These are phyloP conservation scores for Chaitophorus viminalis DNA, from an alignment of 2,888 invertebrate genomes.

Conservation along the genomic window DNA sequence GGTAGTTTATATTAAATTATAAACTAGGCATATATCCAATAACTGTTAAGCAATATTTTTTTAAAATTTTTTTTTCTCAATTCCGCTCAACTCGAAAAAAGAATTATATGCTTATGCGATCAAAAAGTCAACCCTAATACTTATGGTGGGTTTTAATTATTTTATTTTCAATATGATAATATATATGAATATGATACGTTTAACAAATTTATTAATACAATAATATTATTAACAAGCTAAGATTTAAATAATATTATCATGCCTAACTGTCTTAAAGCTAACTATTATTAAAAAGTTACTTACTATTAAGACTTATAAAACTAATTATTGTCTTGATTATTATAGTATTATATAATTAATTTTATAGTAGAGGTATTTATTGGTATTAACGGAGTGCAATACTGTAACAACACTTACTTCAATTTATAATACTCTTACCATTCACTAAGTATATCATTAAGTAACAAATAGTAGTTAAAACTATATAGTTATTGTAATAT, in stretches of 20 bases:
- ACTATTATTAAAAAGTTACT: conserved; percentile 20
- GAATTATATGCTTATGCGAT: background rate
- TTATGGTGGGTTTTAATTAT: background rate
- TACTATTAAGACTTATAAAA: conserved; percentile 29
- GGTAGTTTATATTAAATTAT: background rate
- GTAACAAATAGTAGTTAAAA: background rate
- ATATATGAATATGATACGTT: background rate
- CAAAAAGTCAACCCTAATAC: background rate
- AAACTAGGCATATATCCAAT: background rate
- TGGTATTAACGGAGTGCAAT: background rate
- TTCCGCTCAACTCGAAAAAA: background rate
- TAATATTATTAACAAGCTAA: conserved; percentile 34
- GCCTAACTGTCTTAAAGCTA: conserved; percentile 32
- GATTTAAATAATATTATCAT: conserved; percentile 13
- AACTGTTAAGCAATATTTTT: background rate
- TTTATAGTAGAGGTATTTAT: conserved; percentile 49
- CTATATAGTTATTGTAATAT: background rate
- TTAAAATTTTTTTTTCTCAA: background rate
- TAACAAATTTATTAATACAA: background rate
- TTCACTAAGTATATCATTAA: background rate
- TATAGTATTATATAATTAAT: conserved; percentile 39
- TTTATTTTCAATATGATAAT: background rate
- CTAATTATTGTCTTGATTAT: conserved; percentile 56
- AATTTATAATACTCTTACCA: background rate
- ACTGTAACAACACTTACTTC: background rate